A percentile compares a stretch with the other conserved stretches of the same genome.
phyloP scores from a whole-genome alignment of 2,888 invertebrate genomes.

The Agonopterix arenella region DNA sequence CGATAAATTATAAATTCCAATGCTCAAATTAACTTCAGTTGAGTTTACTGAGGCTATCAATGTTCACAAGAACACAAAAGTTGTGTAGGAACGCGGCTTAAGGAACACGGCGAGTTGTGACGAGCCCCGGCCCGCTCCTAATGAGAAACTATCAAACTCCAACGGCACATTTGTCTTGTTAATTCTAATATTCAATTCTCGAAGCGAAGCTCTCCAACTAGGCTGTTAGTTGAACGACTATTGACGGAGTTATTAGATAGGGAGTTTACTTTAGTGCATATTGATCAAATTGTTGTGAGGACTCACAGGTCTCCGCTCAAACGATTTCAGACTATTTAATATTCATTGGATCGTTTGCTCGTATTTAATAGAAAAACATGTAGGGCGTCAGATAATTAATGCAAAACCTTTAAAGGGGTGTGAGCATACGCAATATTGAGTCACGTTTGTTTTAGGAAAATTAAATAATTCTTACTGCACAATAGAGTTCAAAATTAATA shows the following conservation, averaged over 20 bases:
- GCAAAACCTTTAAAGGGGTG: too few relatives aligned
- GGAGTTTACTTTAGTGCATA: not conserved
- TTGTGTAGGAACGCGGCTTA: conserved; percentile 38
- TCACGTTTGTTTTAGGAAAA: too few relatives aligned
- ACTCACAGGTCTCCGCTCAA: too few relatives aligned
- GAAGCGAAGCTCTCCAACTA: conserved; percentile 25
- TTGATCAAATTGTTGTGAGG: not conserved
- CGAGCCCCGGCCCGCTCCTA: conserved; percentile 33
- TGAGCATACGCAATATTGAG: too few relatives aligned
- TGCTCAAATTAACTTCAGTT: too few relatives aligned
- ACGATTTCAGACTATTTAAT: too few relatives aligned
- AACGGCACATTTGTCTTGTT: conserved; percentile 61
- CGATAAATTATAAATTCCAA: too few relatives aligned
- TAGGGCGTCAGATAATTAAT: too few relatives aligned
- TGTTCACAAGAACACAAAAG: conserved; percentile 24
- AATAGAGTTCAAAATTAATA: too few relatives aligned
- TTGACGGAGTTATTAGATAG: conserved; percentile 7
- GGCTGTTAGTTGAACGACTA: conserved; percentile 28
- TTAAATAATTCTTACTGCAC: not conserved
- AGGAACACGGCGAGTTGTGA: conserved; percentile 13
- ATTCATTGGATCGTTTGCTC: too few relatives aligned
- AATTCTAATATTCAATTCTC: conserved; percentile 64
- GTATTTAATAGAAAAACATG: too few relatives aligned
- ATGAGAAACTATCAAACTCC: conserved; percentile 67
- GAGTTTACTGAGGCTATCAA: not conserved